Percentiles rank a stretch among this genome's conserved stretches.
These are phyloP conservation scores for Pseudoips prasinana DNA, from an alignment of 2,888 invertebrate species.

Conservation along the genomic window DNA sequence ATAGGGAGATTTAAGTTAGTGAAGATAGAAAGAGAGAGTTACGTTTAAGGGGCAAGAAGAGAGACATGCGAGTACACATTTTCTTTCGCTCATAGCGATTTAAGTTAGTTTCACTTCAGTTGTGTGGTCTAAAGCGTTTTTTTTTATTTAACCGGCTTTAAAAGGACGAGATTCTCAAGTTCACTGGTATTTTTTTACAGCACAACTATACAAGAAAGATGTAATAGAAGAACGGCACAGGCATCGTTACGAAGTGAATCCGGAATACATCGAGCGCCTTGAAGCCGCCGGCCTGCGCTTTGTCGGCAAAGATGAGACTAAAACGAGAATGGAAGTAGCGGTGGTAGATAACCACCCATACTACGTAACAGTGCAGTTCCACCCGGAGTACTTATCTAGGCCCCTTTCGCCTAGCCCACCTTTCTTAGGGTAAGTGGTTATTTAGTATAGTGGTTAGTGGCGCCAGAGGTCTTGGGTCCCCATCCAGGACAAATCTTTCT, in stretches of 20 bases:
- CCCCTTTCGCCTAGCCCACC: constrained; percentile 96
- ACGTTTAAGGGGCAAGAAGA: no score
- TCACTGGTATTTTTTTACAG: no score
- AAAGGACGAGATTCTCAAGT: no score
- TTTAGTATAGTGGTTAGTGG: constrained; percentile 4
- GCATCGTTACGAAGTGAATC: constrained; percentile 99
- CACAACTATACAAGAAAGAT: constrained; percentile 89
- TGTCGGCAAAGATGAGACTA: constrained; percentile 92
- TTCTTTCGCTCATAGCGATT: no score
- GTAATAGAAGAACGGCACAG: constrained; percentile 96
- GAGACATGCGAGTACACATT: no score
- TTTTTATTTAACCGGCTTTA: no score
- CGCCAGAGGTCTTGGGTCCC: no score
- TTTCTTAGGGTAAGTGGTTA: constrained; percentile 88
- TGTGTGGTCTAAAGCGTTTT: no score
- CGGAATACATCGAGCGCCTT: constrained; percentile 88
- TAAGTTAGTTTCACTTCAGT: no score
- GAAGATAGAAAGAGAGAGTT: no score
- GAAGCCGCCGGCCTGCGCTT: constrained; percentile 93
- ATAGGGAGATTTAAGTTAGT: no score
- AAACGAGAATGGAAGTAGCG: constrained; percentile 96
- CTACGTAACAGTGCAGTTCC: constrained; percentile 98
- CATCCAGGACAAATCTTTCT: no score
- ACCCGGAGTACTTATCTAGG: constrained; percentile 97
- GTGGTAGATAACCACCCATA: constrained; percentile 94